phyloP scores from a whole-genome alignment of 2,113 vertebrate species.

The Gallinago jamesoni region DNA sequence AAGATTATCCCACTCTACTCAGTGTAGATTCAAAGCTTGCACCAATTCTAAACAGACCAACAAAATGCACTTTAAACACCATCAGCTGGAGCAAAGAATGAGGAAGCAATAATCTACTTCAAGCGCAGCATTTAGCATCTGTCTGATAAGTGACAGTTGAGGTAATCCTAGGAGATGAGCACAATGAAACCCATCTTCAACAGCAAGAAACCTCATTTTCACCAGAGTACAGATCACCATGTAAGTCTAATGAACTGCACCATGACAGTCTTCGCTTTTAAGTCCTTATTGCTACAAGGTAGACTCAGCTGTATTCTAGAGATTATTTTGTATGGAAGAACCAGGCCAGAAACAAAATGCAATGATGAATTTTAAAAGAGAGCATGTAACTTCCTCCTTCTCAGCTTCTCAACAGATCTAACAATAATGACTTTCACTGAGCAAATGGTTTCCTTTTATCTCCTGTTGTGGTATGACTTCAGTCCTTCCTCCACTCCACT shows the following conservation, averaged over 20 bases:
- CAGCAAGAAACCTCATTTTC: not conserved
- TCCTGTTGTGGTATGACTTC: not conserved
- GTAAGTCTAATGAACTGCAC: not conserved
- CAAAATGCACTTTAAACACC: not conserved
- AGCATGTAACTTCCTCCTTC: not conserved
- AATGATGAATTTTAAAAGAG: not conserved
- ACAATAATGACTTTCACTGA: not conserved
- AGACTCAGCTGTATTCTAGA: not conserved
- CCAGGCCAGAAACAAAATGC: not conserved
- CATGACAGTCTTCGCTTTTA: not conserved
- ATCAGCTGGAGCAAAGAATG: not conserved
- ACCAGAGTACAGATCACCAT: not conserved
- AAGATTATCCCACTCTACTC: not conserved
- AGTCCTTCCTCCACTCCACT: not conserved
- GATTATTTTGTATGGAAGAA: not conserved
- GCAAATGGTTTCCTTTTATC: not conserved
- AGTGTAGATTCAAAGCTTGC: not conserved
- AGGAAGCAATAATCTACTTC: not conserved
- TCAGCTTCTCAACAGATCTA: not conserved
- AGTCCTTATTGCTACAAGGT: not conserved
- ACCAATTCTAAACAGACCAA: not conserved
- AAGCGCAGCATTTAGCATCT: not conserved
- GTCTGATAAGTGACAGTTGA: not conserved
- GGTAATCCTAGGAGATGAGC: not conserved
- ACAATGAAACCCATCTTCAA: not conserved